Evolutionary conservation across 2,113 vertebrate genomes (phyloP).

Genomic region (Cryptotis parvus): DNA sequence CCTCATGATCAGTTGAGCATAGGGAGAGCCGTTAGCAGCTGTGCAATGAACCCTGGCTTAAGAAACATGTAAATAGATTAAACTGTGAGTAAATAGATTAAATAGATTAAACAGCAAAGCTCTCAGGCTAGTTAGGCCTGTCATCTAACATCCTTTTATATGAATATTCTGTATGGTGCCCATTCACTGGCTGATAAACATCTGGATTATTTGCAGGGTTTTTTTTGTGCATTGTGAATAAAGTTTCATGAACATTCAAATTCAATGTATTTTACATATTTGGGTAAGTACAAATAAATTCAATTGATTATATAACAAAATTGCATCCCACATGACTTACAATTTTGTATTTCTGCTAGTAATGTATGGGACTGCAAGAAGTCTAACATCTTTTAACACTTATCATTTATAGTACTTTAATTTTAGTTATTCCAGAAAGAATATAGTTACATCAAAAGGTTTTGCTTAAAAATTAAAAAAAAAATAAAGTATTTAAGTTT

Average conservation of each 20-base stretch:
- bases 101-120: no score
- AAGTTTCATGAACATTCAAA: neutral
- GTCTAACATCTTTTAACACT: neutral
- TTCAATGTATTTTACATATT: neutral
- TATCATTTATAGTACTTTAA: no score
- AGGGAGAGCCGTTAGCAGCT: no score
- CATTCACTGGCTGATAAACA: neutral
- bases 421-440: no score
- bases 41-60: no score
- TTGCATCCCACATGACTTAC: neutral
- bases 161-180: neutral
- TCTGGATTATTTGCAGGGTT: neutral
- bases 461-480: no score
- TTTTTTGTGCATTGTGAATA: neutral
- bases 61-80: no score
- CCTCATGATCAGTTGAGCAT: no score
- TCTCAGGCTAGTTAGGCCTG: no score
- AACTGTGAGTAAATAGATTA: no score
- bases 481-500: neutral
- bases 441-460: neutral
- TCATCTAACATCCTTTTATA: no score
- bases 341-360: neutral
- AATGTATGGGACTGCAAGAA: neutral
- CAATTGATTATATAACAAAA: neutral
- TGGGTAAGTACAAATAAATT: neutral